Base-by-base conservation (phyloP, 2,797 vertebrate species). In the Diceros bicornis region DNA sequence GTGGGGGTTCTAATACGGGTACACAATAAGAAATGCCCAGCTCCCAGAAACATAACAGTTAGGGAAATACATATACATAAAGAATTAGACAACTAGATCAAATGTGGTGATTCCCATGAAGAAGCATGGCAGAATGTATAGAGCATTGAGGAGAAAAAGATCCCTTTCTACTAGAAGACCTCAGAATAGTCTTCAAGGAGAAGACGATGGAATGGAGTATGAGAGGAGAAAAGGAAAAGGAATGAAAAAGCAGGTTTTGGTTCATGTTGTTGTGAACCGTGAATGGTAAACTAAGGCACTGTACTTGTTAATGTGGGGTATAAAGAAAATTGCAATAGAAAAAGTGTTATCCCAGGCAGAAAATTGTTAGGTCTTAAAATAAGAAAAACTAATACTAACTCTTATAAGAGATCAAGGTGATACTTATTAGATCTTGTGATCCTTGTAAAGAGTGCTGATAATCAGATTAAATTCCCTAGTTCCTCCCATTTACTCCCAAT, bases 331-430 rank as follows among this genome's bases (percentile, higher is more conserved):
- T 50, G 14, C 75, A 47, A 79, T 9, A 74, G 57, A 72, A 85
- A 74, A 74, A 77, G 0, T 74, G 14, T 61, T 66, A 61, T 52
- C 29, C 25, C 27, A 68, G 47, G 64, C 4, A 93, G 72, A 74
- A 94, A 88, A 94, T 88, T 88, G 74, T 44, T 79, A 55, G 7
- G 25, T 83, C 66, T 23, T 93, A 55, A 71, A 89, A 66, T 85
- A 93, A 83, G 13, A 91, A 37, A 83, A 55, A 69, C 23, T 37
- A 25, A 29, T 21, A 57, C 77, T 72, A 69, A 95, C 27, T 84
- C 52, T 66, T 74, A 11, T 29, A 17, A 77, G 59, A 66, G 4
- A 64, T 50, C 7, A 23, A 55, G 3, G 11, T 62, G 44, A 64
- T 13, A 25, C 23, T 78, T 57, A 29, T 2, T 62, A 44, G 47